Conservation (phyloP, 2,113 vertebrate species). For the Corydoras sp. region DNA sequence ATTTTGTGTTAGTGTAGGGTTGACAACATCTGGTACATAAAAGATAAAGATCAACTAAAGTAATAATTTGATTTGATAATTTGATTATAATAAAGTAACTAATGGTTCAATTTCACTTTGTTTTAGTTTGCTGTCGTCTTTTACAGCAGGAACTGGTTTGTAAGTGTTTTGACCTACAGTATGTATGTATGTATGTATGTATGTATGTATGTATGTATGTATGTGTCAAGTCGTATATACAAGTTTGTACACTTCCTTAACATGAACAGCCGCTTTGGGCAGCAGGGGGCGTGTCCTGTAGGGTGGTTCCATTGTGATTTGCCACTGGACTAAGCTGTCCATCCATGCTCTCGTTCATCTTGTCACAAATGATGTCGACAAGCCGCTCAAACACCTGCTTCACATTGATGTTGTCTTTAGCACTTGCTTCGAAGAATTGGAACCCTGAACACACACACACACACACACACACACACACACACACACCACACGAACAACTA, state of each 20-base stretch:
- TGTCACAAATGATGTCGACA: constrained; percentile 82
- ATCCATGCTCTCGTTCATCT: constrained; percentile 81
- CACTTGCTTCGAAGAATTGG: constrained; percentile 85
- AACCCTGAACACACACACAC: constrained; percentile 70
- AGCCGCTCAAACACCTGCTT: constrained; percentile 84
- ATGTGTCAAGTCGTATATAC: not conserved
- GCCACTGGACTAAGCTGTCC: constrained; percentile 46
- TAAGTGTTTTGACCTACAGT: constrained; percentile 19
- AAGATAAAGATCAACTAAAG: too few relatives aligned
- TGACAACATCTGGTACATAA: too few relatives aligned
- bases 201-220: not conserved
- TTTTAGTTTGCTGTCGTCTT: too few relatives aligned
- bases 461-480: too few relatives aligned
- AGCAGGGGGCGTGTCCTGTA: constrained; percentile 57
- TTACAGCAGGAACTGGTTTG: too few relatives aligned
- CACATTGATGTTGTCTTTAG: constrained; percentile 85
- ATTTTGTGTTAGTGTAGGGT: too few relatives aligned
- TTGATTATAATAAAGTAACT: too few relatives aligned
- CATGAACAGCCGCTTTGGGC: constrained; percentile 71
- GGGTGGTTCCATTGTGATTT: constrained; percentile 57
- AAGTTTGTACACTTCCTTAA: constrained; percentile 47
- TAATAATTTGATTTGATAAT: too few relatives aligned
- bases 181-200: constrained; percentile 7
- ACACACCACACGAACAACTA: too few relatives aligned
- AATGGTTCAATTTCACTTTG: too few relatives aligned